Conservation (phyloP, 1,140 invertebrate species). For the Calosoma granatense region DNA sequence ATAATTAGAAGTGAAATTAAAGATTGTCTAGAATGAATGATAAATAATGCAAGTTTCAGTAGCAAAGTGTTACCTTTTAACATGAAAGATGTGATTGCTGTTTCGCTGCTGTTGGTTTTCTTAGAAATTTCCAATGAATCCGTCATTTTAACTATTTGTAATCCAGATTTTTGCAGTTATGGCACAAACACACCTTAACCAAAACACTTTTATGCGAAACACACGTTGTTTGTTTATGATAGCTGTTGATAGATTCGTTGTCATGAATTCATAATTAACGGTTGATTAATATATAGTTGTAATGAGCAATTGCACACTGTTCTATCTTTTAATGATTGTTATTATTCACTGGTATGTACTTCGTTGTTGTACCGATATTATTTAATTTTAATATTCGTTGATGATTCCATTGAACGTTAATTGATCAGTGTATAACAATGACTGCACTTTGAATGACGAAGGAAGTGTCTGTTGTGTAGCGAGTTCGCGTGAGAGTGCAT, state of each 20-base stretch:
- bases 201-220: neutral
- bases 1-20: too few relatives aligned
- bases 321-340: too few relatives aligned
- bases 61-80: neutral
- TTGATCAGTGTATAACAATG: too few relatives aligned
- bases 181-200: neutral
- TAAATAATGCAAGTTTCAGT: neutral
- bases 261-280: neutral
- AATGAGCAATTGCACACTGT: neutral
- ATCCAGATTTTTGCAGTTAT: neutral
- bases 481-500: too few relatives aligned
- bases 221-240: neutral
- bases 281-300: neutral
- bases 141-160: neutral
- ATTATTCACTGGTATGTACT: too few relatives aligned
- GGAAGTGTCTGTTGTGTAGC: too few relatives aligned
- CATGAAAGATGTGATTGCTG: neutral
- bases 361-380: too few relatives aligned
- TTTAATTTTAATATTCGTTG: too few relatives aligned
- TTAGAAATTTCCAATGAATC: neutral
- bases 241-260: neutral
- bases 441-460: too few relatives aligned
- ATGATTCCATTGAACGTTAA: too few relatives aligned
- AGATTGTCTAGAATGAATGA: too few relatives aligned
- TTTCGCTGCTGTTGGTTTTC: neutral